Conservation (phyloP, 1,140 invertebrate species). For the Melanaphis sacchari region DNA sequence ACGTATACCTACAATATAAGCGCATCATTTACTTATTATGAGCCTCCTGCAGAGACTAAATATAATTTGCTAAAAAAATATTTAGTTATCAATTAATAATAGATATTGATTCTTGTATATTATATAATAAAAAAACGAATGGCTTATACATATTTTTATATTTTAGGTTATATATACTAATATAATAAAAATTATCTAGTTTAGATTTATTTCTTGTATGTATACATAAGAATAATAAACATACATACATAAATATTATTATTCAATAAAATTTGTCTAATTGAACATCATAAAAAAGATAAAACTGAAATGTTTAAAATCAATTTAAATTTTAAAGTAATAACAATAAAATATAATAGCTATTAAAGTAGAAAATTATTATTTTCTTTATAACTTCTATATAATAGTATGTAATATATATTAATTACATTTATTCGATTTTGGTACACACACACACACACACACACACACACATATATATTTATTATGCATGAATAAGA, state of each 20-base stretch:
- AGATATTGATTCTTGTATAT: not conserved
- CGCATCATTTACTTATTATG: not conserved
- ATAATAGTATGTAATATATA: not conserved
- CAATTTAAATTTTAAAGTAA: not conserved
- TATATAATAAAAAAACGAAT: not conserved
- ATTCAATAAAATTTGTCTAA: slow-evolving; percentile 32
- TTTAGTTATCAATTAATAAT: too few relatives aligned
- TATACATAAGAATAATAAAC: not conserved
- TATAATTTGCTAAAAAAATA: not conserved
- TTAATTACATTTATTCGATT: not conserved
- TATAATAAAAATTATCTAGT: not conserved
- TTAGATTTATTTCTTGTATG: not conserved
- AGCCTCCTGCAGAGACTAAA: not conserved
- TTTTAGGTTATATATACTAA: not conserved
- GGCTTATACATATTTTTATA: not conserved
- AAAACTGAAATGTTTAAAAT: not conserved
- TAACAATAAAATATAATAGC: not conserved
- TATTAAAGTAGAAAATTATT: slow-evolving; percentile 27
- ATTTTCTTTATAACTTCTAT: not conserved
- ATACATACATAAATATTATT: not conserved
- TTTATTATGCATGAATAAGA: too few relatives aligned
- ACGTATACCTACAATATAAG: not conserved
- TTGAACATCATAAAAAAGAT: slow-evolving; percentile 32
- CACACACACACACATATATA: too few relatives aligned
- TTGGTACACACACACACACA: not conserved